Evolutionary conservation across 2,113 vertebrate species (phyloP).

Genomic region (Micromys minutus): DNA sequence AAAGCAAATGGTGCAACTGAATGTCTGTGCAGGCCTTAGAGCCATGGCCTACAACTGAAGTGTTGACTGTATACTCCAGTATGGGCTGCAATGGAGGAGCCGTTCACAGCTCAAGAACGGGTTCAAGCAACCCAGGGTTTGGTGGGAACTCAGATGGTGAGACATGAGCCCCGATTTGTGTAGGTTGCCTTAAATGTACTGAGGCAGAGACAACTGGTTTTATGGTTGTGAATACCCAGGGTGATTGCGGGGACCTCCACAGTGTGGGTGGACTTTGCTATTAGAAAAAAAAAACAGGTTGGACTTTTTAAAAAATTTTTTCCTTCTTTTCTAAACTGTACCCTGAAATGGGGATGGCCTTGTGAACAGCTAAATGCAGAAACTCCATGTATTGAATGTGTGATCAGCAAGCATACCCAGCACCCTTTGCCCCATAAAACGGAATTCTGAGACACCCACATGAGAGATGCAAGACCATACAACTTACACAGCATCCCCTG

Average conservation of each 20-base stretch:
- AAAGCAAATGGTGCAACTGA: slow-evolving; percentile 44
- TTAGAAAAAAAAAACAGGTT: slow-evolving; percentile 81
- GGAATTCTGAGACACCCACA: neutral
- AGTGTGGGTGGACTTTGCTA: slow-evolving; percentile 60
- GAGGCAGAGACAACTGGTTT: neutral
- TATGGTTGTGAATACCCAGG: slow-evolving; percentile 55
- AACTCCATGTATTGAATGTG: neutral
- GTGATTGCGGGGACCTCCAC: slow-evolving; percentile 72
- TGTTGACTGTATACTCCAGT: too few species aligned
- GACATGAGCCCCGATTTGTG: neutral
- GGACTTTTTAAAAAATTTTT: too few species aligned
- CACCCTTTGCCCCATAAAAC: fast-evolving
- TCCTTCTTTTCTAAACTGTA: too few species aligned
- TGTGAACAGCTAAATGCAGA: neutral
- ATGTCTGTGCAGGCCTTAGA: neutral
- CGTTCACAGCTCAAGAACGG: neutral
- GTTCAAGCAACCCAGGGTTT: neutral
- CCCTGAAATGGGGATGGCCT: neutral
- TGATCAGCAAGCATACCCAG: slow-evolving; percentile 24
- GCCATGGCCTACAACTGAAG: fast-evolving
- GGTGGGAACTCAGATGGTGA: neutral
- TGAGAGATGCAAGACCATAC: fast-evolving
- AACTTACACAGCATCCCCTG: fast-evolving
- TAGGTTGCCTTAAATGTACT: neutral
- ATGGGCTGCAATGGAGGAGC: fast-evolving